phyloP scores from a whole-genome alignment of 1,140 invertebrate species.

The Euglossa dilemma region DNA sequence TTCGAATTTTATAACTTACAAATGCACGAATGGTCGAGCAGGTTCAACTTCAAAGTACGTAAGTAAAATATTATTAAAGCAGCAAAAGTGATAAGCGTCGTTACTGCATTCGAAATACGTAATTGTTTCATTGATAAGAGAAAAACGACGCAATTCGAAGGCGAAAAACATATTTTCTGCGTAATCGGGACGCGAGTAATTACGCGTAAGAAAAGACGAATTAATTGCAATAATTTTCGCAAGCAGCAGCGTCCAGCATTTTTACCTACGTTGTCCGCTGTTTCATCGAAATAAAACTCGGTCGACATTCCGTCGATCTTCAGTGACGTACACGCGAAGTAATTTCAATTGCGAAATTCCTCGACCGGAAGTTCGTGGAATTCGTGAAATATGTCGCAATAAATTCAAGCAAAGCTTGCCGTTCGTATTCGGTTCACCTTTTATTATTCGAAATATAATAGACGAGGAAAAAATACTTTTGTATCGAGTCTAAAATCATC shows the following conservation, averaged over 20 bases:
- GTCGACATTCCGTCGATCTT: constrained; percentile 5
- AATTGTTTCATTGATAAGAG: constrained; percentile 11
- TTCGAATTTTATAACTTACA: no score
- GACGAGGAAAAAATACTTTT: neutral
- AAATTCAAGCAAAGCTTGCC: neutral
- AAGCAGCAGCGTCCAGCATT: neutral
- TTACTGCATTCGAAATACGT: neutral
- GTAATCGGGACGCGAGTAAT: neutral
- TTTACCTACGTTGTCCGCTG: no score
- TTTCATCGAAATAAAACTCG: neutral
- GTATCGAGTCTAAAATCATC: neutral
- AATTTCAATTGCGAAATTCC: constrained; percentile 34
- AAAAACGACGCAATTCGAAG: neutral
- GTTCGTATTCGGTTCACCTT: neutral
- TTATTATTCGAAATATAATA: neutral
- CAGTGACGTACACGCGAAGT: neutral
- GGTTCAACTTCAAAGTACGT: no score
- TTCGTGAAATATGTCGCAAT: constrained; percentile 17
- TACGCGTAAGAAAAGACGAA: no score
- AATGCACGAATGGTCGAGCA: no score
- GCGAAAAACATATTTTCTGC: constrained; percentile 16
- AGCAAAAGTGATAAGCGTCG: neutral
- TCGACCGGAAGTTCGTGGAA: neutral
- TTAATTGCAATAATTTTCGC: neutral
- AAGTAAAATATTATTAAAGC: no score